These are phyloP conservation scores for Balaenoptera acutorostrata DNA, from an alignment of 2,113 vertebrate species.

Conservation along the genomic window DNA sequence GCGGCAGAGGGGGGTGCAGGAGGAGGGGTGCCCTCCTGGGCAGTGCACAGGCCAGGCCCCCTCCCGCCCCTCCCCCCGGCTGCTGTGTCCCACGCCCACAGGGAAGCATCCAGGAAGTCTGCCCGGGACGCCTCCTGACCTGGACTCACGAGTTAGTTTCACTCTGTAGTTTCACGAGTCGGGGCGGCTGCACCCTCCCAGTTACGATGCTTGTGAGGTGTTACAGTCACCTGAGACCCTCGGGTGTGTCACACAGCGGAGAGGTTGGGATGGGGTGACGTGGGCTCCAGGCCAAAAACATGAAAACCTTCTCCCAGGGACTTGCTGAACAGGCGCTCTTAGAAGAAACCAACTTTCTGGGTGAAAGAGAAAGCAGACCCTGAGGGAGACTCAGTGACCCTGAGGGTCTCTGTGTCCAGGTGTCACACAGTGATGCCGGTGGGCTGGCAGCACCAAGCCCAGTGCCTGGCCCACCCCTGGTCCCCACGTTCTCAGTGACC, in stretches of 20 bases:
- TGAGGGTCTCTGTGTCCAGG: background rate
- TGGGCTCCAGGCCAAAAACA: accelerated
- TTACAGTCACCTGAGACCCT: accelerated
- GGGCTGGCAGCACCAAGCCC: background rate
- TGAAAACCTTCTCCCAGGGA: background rate
- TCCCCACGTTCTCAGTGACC: background rate
- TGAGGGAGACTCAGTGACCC: accelerated
- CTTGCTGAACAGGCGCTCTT: background rate
- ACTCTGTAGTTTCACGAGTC: accelerated
- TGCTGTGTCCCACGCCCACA: accelerated
- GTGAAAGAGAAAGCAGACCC: background rate
- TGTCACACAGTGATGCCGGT: accelerated
- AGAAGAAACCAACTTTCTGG: background rate
- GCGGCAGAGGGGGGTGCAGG: accelerated
- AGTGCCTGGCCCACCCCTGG: background rate
- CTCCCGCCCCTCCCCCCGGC: background rate
- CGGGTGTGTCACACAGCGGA: accelerated
- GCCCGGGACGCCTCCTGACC: accelerated
- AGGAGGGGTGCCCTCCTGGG: too few species aligned
- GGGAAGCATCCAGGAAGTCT: too few species aligned
- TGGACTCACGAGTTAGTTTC: too few species aligned
- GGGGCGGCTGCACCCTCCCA: accelerated
- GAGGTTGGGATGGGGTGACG: accelerated
- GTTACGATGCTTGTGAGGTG: background rate
- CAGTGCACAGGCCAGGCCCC: too few species aligned